A percentile compares a stretch with the other conserved stretches of the same genome.
Evolutionary conservation across 64 coral and sea anemone genomes (phyloP).

Genomic region (Anthopleura sola): DNA sequence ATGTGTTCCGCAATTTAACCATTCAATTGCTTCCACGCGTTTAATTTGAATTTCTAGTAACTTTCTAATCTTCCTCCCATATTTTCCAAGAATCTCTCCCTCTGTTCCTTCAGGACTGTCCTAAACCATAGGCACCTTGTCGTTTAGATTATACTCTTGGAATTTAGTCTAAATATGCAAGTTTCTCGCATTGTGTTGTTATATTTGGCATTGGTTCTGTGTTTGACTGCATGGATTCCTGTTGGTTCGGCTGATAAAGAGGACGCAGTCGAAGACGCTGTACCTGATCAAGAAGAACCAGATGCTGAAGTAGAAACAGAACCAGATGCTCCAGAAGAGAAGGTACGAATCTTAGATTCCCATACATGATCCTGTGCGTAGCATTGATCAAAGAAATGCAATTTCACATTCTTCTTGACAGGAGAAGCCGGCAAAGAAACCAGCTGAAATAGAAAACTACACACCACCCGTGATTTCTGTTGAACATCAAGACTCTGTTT

Average conservation of each 20-base stretch:
- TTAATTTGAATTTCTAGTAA: conserved; percentile 44
- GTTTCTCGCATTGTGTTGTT: background rate
- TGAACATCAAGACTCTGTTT: conserved; percentile 51
- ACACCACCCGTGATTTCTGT: conserved; percentile 34
- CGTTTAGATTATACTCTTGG: background rate
- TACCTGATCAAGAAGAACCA: conserved; percentile 38
- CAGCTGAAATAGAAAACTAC: conserved; percentile 41
- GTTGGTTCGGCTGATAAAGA: conserved; percentile 11
- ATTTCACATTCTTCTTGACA: conserved; percentile 13
- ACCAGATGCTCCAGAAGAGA: conserved; percentile 39
- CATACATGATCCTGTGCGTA: background rate
- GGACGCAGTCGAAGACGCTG: conserved; percentile 24
- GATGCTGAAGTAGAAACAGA: conserved; percentile 54
- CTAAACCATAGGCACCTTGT: background rate
- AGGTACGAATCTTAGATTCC: conserved; percentile 10
- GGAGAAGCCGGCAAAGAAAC: conserved; percentile 58
- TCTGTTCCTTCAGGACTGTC: background rate
- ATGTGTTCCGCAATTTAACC: conserved; percentile 52
- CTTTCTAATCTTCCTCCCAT: conserved; percentile 23
- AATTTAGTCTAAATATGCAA: conserved; percentile 10
- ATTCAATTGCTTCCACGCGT: conserved; percentile 70
- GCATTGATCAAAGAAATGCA: background rate
- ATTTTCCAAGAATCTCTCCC: background rate
- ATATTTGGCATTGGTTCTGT: background rate
- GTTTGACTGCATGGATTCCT: conserved; percentile 16